A percentile compares a stretch with the other conserved stretches of the same genome.
phyloP scores from a whole-genome alignment of 2,797 vertebrate species.

The Pogonophryne albipinna region DNA sequence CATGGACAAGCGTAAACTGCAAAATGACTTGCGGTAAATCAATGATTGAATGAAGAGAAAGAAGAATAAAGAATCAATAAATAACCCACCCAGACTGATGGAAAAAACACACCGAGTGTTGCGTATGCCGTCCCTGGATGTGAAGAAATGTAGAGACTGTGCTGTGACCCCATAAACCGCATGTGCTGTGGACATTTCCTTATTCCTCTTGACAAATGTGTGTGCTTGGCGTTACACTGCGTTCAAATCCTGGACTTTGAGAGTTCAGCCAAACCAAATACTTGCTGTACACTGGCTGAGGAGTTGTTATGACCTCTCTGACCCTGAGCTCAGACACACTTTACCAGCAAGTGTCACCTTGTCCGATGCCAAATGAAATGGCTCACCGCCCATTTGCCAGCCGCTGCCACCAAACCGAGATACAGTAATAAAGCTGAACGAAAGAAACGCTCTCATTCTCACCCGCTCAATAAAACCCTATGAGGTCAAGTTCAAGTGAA shows the following conservation, averaged over 20 bases:
- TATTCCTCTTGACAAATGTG: slow-evolving; percentile 80
- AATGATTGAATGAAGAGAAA: slow-evolving; percentile 12
- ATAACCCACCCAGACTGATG: slow-evolving; percentile 70
- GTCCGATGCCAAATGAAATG: slow-evolving; percentile 40
- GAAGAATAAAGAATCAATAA: slow-evolving; percentile 44
- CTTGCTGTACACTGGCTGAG: slow-evolving; percentile 51
- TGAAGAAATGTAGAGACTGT: slow-evolving; percentile 68
- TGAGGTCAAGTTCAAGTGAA: slow-evolving; percentile 46
- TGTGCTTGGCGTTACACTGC: slow-evolving; percentile 59
- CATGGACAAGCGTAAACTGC: slow-evolving; percentile 22
- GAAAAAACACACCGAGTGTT: slow-evolving; percentile 71
- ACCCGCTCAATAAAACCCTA: slow-evolving; percentile 62
- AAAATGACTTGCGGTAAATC: slow-evolving; percentile 37
- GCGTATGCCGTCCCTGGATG: slow-evolving; percentile 48
- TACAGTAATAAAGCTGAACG: slow-evolving; percentile 36
- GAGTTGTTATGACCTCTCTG: slow-evolving; percentile 63
- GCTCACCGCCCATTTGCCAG: slow-evolving; percentile 25
- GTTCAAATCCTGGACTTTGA: slow-evolving; percentile 72
- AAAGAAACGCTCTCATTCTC: slow-evolving; percentile 50
- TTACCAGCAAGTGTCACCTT: slow-evolving; percentile 48
- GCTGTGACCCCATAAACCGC: slow-evolving; percentile 76
- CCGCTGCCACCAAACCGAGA: slow-evolving; percentile 43
- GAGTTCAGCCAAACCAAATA: slow-evolving; percentile 84
- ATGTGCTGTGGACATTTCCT: slow-evolving; percentile 58
- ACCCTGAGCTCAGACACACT: slow-evolving; percentile 50